Percentiles rank a stretch among this genome's conserved stretches.
These are phyloP conservation scores for Eubasilissa regina DNA, from an alignment of 1,140 invertebrate genomes.

Conservation along the genomic window DNA sequence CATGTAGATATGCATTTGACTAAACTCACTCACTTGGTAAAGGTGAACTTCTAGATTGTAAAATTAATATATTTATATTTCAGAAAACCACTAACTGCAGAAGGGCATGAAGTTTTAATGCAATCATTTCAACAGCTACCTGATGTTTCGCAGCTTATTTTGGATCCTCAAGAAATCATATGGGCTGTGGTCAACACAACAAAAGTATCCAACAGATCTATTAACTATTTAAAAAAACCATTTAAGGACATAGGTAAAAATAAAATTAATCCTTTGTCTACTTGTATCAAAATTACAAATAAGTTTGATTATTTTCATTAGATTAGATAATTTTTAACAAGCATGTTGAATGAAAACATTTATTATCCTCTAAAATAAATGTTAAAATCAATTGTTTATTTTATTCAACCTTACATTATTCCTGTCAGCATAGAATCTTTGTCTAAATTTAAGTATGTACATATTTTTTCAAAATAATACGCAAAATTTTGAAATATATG, in stretches of 20 bases:
- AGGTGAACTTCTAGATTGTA: background rate
- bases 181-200: constrained; percentile 62
- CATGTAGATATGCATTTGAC: background rate
- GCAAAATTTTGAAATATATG: too few species aligned
- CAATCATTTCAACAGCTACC: constrained; percentile 63
- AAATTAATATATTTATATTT: constrained; percentile 48
- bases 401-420: background rate
- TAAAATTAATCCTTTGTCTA: constrained; percentile 20
- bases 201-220: background rate
- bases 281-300: constrained; percentile 33
- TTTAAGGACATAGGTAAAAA: background rate
- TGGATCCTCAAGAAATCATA: constrained; percentile 59
- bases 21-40: background rate
- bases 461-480: too few species aligned
- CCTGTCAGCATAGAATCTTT: too few species aligned
- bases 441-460: too few species aligned
- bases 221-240: background rate
- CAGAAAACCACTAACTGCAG: constrained; percentile 61
- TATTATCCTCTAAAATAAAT: background rate
- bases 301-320: constrained; percentile 24
- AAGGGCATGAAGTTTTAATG: constrained; percentile 62
- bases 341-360: too few species aligned
- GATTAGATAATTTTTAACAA: too few species aligned
- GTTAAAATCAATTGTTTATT: background rate
- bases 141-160: constrained; percentile 62